Conservation (phyloP, 2,888 invertebrate genomes). For the Prosopocoilus inquinatus region DNA sequence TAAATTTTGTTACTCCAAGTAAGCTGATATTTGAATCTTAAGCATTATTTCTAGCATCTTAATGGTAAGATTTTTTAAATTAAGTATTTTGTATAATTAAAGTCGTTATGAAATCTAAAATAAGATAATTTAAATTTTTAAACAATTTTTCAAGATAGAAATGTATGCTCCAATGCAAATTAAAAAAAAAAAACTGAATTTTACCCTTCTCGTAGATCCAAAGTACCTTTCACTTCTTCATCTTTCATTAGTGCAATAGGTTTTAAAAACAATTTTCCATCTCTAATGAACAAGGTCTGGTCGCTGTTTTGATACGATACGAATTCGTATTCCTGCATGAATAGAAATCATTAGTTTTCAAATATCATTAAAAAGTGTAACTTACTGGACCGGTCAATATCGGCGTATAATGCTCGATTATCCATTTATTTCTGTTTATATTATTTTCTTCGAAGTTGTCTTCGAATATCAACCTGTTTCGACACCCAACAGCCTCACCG, state of each 20-base stretch:
- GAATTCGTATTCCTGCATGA: constrained; percentile 61
- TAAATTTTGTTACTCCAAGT: too few relatives aligned
- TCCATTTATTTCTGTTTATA: constrained; percentile 55
- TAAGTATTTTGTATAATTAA: too few relatives aligned
- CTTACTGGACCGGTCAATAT: constrained; percentile 49
- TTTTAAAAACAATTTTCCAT: constrained; percentile 57
- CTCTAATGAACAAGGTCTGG: constrained; percentile 53
- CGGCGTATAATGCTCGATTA: constrained; percentile 58
- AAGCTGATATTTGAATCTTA: too few relatives aligned
- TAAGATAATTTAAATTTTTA: too few relatives aligned
- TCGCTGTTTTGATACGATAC: constrained; percentile 60
- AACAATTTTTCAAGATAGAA: too few relatives aligned
- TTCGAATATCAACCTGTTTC: constrained; percentile 56
- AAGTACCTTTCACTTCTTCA: constrained; percentile 19
- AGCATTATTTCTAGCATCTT: too few relatives aligned
- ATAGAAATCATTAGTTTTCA: constrained; percentile 10
- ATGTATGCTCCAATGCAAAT: too few relatives aligned
- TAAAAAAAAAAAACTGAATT: neutral
- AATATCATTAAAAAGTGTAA: neutral
- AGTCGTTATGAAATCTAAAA: too few relatives aligned
- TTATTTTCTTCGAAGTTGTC: constrained; percentile 56
- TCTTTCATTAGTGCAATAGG: constrained; percentile 43
- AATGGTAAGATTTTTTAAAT: too few relatives aligned
- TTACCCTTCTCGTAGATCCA: constrained; percentile 26
- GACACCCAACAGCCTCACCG: constrained; percentile 16